phyloP scores from a whole-genome alignment of 2,797 vertebrate species.

The Mus caroli region DNA sequence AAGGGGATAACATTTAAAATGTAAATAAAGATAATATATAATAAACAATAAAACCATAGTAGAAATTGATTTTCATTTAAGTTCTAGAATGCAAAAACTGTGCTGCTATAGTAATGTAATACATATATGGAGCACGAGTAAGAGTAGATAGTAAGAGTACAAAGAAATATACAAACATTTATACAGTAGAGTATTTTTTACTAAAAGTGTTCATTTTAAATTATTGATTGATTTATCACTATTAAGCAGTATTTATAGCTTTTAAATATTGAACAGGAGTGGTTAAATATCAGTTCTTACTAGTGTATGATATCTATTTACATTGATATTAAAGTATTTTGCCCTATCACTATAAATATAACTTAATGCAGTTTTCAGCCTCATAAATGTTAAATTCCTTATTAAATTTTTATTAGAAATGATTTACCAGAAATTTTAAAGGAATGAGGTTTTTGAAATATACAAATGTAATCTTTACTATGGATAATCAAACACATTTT shows the following conservation, averaged over 20 bases:
- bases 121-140: fast-evolving
- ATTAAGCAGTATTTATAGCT: background rate
- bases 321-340: background rate
- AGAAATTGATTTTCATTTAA: background rate
- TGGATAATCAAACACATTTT: background rate
- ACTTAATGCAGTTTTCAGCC: background rate
- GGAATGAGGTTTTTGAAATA: no score
- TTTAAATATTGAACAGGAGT: background rate
- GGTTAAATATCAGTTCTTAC: background rate
- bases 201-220: background rate
- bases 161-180: background rate
- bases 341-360: background rate
- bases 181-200: background rate
- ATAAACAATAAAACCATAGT: background rate
- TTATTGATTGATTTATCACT: background rate
- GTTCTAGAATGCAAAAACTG: background rate
- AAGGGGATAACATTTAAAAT: no score
- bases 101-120: no score
- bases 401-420: background rate
- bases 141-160: no score
- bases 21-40: no score
- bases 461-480: background rate
- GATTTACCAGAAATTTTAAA: background rate
- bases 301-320: background rate
- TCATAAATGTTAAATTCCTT: background rate